Conservation (phyloP, 2,113 vertebrate species). For the Sceloporus tristichus region DNA sequence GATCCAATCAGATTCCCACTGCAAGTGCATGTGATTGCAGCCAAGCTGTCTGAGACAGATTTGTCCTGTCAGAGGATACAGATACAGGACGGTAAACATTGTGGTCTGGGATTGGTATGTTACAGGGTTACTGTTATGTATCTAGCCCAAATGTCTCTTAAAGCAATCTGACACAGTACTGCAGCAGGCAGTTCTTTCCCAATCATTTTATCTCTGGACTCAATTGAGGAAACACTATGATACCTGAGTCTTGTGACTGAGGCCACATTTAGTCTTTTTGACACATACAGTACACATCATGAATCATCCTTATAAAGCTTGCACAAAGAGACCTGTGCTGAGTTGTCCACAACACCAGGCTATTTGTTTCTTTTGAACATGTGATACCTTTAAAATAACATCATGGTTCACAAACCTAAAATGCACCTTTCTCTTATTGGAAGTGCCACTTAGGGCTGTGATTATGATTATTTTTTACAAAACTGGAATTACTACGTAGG, state of each 20-base stretch:
- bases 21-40: background rate
- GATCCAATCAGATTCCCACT: background rate
- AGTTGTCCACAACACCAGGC: background rate
- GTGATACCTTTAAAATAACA: background rate
- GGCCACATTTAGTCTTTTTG: background rate
- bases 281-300: background rate
- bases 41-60: background rate
- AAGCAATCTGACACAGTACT: too few relatives aligned
- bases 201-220: too few relatives aligned
- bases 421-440: background rate
- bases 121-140: too few relatives aligned
- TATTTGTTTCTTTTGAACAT: background rate
- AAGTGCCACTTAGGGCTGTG: background rate
- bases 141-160: too few relatives aligned
- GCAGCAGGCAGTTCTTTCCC: too few relatives aligned
- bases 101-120: background rate
- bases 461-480: background rate
- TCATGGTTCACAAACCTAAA: background rate
- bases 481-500: too few relatives aligned
- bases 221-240: background rate
- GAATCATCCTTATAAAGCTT: background rate
- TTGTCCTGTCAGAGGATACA: background rate
- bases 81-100: background rate
- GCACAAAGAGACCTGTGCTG: background rate
- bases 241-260: background rate